Evolutionary conservation across 1,140 invertebrate genomes (phyloP).

Genomic region (Formica exsecta): DNA sequence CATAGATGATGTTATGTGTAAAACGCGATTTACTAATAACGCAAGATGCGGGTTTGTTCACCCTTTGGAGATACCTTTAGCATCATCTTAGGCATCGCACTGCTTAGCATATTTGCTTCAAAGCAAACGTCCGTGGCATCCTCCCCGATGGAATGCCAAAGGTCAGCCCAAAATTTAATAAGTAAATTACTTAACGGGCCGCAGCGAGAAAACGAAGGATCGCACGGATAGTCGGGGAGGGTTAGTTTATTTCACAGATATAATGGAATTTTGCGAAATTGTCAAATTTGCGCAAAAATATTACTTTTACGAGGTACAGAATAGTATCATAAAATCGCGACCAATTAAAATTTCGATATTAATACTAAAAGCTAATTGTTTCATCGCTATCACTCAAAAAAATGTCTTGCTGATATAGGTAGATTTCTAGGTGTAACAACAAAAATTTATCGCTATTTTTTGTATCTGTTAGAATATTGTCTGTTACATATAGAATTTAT

Average conservation of each 20-base stretch:
- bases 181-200: slow-evolving; percentile 85
- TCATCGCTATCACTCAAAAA: too few relatives aligned
- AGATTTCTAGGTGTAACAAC: too few relatives aligned
- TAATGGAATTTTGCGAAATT: slow-evolving; percentile 20
- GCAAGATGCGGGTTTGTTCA: slow-evolving; percentile 50
- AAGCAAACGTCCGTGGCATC: slow-evolving; percentile 85
- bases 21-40: slow-evolving; percentile 30
- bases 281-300: not conserved
- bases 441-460: too few relatives aligned
- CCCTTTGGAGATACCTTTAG: slow-evolving; percentile 69
- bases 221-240: not conserved
- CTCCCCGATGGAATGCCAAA: slow-evolving; percentile 83
- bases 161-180: slow-evolving; percentile 86
- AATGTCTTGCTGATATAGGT: too few relatives aligned
- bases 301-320: not conserved
- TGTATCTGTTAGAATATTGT: too few relatives aligned
- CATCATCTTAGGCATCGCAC: slow-evolving; percentile 80
- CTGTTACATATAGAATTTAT: too few relatives aligned
- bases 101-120: slow-evolving; percentile 85
- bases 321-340: not conserved
- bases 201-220: slow-evolving; percentile 33
- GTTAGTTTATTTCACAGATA: slow-evolving; percentile 44
- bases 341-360: not conserved
- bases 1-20: not conserved
- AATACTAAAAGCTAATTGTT: not conserved